phyloP scores from a whole-genome alignment of 2,113 vertebrate genomes.

The Peromyscus californicus region DNA sequence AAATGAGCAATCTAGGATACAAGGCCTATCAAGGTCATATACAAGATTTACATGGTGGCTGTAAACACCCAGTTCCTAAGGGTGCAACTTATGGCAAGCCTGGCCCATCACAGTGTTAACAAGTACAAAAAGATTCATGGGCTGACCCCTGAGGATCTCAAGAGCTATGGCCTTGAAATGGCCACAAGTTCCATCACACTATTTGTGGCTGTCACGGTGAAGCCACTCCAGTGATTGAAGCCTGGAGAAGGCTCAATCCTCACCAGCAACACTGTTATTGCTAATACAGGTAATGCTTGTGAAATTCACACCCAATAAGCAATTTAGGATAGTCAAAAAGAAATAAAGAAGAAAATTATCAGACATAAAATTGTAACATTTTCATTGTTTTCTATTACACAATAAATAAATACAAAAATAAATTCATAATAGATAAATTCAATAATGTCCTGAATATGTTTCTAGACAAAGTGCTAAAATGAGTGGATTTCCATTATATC shows the following conservation, averaged over 20 bases:
- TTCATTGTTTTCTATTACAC: conserved; percentile 7
- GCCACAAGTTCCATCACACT: background rate
- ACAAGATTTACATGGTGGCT: too few relatives aligned
- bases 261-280: background rate
- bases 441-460: background rate
- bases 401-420: too few relatives aligned
- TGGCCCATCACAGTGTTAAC: background rate
- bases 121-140: background rate
- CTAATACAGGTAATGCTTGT: background rate
- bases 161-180: background rate
- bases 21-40: background rate
- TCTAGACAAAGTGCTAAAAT: background rate
- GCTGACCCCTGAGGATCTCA: background rate
- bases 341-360: background rate
- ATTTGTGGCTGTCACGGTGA: background rate
- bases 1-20: background rate
- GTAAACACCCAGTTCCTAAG: background rate
- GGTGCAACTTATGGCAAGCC: background rate
- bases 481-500: background rate
- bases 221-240: too few relatives aligned
- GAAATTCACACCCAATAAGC: background rate
- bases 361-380: conserved; percentile 1
- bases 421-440: background rate
- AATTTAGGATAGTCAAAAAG: background rate
- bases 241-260: background rate